Evolutionary conservation across 2,888 invertebrate species (phyloP).

Genomic region (Drosophila hawaiiensis): DNA sequence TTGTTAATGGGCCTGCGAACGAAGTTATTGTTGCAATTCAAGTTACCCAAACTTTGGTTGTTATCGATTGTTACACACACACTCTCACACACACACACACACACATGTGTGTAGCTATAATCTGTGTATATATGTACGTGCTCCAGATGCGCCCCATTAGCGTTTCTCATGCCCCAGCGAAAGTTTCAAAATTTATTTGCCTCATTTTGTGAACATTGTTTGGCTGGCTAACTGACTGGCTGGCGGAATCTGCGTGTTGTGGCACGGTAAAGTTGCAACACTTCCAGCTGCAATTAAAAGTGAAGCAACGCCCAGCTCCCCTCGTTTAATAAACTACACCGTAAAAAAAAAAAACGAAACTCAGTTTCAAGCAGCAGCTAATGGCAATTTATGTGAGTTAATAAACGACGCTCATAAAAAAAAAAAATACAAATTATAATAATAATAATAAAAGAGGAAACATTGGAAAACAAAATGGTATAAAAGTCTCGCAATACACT

Average conservation of each 20-base stretch:
- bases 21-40: conserved; percentile 47
- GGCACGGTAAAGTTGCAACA: conserved; percentile 66
- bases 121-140: conserved; percentile 33
- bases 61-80: conserved; percentile 60
- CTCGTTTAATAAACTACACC: conserved; percentile 42
- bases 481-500: conserved; percentile 19
- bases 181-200: conserved; percentile 74
- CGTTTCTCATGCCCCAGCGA: conserved; percentile 45
- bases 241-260: conserved; percentile 69
- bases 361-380: conserved; percentile 50
- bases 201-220: conserved; percentile 73
- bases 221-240: conserved; percentile 16
- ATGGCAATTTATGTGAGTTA: conserved; percentile 75
- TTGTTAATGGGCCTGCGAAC: conserved; percentile 52
- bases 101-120: background rate
- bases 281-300: conserved; percentile 61
- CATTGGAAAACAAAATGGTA: background rate
- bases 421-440: conserved; percentile 19
- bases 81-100: conserved; percentile 8
- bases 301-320: conserved; percentile 13
- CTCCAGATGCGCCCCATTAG: conserved; percentile 60
- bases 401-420: conserved; percentile 43
- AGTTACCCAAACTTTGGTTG: conserved; percentile 32
- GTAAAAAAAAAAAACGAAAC: conserved; percentile 13
- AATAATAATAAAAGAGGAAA: background rate